These are phyloP conservation scores for Vanessa tameamea DNA, from an alignment of 1,140 invertebrate species.

Conservation along the genomic window DNA sequence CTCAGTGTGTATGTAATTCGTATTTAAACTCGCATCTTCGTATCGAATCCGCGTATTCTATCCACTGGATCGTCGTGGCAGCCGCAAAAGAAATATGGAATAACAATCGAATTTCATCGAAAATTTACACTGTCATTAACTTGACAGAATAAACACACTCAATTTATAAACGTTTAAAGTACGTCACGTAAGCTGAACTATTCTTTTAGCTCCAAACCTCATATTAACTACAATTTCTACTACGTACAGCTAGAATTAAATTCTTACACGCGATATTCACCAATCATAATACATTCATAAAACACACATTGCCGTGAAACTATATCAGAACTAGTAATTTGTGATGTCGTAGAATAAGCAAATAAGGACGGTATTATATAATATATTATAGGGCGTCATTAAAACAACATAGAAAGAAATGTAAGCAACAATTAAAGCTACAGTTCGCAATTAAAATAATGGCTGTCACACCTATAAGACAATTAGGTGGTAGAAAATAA, in stretches of 20 bases:
- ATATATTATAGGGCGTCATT: constrained; percentile 64
- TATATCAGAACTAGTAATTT: constrained; percentile 35
- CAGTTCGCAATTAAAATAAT: constrained; percentile 77
- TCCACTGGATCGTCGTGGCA: too few relatives aligned
- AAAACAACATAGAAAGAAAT: constrained; percentile 70
- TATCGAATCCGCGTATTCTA: too few relatives aligned
- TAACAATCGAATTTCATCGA: constrained; percentile 33
- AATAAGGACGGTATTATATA: constrained; percentile 50
- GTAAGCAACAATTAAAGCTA: constrained; percentile 66
- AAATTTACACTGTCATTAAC: constrained; percentile 45
- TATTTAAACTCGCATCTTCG: too few relatives aligned
- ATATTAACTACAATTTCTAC: constrained; percentile 33
- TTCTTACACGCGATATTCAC: constrained; percentile 5
- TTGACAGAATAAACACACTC: constrained; percentile 43
- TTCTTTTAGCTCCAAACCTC: constrained; percentile 41
- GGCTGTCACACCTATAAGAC: constrained; percentile 77
- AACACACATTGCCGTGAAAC: constrained; percentile 12
- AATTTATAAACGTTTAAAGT: constrained; percentile 43
- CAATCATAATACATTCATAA: background rate
- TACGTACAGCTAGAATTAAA: constrained; percentile 24
- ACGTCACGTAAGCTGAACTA: constrained; percentile 40
- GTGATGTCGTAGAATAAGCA: constrained; percentile 39
- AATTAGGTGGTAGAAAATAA: constrained; percentile 64
- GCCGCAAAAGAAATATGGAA: background rate
- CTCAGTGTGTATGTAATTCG: too few relatives aligned